A percentile compares a stretch with the other conserved stretches of the same genome.
phyloP scores from a whole-genome alignment of 1,140 invertebrate genomes.

The Eumaeus atala region DNA sequence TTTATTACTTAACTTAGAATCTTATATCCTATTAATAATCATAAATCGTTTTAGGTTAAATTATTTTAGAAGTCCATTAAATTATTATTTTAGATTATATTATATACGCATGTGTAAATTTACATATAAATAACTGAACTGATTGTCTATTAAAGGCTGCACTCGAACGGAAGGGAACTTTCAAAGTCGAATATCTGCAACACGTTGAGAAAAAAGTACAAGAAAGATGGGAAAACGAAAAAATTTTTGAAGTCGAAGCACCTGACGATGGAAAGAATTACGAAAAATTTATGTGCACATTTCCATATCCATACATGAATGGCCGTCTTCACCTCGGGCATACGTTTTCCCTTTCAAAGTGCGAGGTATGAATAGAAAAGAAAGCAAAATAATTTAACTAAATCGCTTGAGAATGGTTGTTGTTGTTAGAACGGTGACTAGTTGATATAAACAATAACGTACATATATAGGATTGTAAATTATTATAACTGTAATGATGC shows the following conservation, averaged over 20 bases:
- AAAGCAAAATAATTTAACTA: background rate
- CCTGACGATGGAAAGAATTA: constrained; percentile 76
- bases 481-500: background rate
- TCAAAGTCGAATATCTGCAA: constrained; percentile 92
- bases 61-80: too few species aligned
- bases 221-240: constrained; percentile 85
- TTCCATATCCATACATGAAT: constrained; percentile 99
- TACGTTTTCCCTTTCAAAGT: constrained; percentile 97
- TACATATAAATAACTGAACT: constrained; percentile 9
- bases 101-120: background rate
- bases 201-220: constrained; percentile 91
- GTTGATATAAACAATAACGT: too few species aligned
- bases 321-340: constrained; percentile 97
- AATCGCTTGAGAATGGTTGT: too few species aligned
- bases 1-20: too few species aligned
- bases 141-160: constrained; percentile 36
- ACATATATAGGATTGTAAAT: background rate
- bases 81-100: too few species aligned
- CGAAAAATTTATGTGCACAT: constrained; percentile 95
- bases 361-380: constrained; percentile 78
- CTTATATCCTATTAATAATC: too few species aligned
- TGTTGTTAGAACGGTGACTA: too few species aligned
- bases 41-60: too few species aligned
- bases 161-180: constrained; percentile 92
- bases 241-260: constrained; percentile 88